Evolutionary conservation across 2,797 vertebrate species (phyloP).

Genomic region (Harpagifer antarcticus): DNA sequence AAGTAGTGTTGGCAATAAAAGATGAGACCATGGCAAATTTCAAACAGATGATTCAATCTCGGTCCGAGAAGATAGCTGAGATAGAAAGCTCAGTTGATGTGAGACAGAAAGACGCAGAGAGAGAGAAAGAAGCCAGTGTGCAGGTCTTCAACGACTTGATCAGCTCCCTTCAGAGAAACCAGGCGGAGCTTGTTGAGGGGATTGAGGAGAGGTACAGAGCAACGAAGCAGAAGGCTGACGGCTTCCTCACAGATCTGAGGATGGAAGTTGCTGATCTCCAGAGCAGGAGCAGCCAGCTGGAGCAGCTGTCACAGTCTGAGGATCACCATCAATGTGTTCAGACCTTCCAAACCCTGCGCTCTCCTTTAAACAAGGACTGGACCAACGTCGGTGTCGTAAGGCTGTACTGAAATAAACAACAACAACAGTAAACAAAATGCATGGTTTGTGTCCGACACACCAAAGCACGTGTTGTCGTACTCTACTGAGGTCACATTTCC

Average conservation of each 20-base stretch:
- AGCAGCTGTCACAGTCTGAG: slow-evolving; percentile 44
- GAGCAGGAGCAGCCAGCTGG: slow-evolving; percentile 36
- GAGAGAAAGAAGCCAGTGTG: slow-evolving; percentile 20
- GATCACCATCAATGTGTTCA: slow-evolving; percentile 53
- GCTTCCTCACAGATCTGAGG: slow-evolving; percentile 42
- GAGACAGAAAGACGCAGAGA: slow-evolving; percentile 11
- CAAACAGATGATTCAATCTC: slow-evolving; percentile 1
- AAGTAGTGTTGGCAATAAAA: slow-evolving; percentile 28
- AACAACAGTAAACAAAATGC: too few relatives aligned
- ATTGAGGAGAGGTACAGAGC: slow-evolving; percentile 38
- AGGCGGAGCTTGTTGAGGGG: slow-evolving; percentile 31
- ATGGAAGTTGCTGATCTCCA: slow-evolving; percentile 42
- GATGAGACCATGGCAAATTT: slow-evolving; percentile 3
- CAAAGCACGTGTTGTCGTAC: background rate
- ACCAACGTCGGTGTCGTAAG: background rate
- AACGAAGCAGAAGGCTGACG: slow-evolving; percentile 26
- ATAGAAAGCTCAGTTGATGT: slow-evolving; percentile 1
- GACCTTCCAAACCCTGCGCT: slow-evolving; percentile 36
- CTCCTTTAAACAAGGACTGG: slow-evolving; percentile 15
- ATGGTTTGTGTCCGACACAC: too few relatives aligned
- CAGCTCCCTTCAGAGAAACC: slow-evolving; percentile 24
- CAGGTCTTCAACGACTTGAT: slow-evolving; percentile 46
- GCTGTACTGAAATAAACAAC: too few relatives aligned
- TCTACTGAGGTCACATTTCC: slow-evolving; percentile 13
- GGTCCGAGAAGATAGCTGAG: slow-evolving; percentile 32